Evolutionary conservation across 2,888 invertebrate species (phyloP), one percentile per base, ranked within the genome.

Genomic region (Glyphotaelius pellucidus): DNA sequence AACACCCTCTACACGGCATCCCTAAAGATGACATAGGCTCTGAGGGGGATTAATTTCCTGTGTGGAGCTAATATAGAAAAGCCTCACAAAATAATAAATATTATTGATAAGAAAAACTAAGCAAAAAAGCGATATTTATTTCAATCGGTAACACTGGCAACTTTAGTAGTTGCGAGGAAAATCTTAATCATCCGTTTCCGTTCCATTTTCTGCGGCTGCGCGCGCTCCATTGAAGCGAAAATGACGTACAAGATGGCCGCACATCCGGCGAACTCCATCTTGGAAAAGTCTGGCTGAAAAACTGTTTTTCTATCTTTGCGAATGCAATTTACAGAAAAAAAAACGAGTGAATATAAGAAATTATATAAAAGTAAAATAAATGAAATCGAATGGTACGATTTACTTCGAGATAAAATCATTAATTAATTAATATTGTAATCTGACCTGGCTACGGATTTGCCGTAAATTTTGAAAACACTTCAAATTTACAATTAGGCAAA

Each of bases 231-330:
- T 32, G 31, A 81, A 81, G 81, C 81, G 67, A 9, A n/a, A 67
- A 67, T 67, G 9, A 67, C 67, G 67, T 83, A 32, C 35, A 83
- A 83, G 83, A 83, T 83, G 83, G 83, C 83, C 35, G 83, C 35
- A 32, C 32, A 32, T 38, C 83, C 35, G 83, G 25, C 19, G 19
- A 25, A 19, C 83, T 32, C 83, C 83, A 83, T 83, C 83, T 83
- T 25, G 35, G 83, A 35, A 32, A 31, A 32, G 35, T 32, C 35
- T 83, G 19, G 12, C 32, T 35, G 35, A 35, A 83, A 25, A 35
- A 25, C 35, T 30, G 2, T 30, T 30, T 47, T 47, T 15, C 4
- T 32, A 32, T 38, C 38, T 83, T 11, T 35, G 83, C 19, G 32
- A 83, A 83, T 83, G 83, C 25, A 35, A 9, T 25, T 15, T 11